Evolutionary conservation across 2,888 invertebrate genomes (phyloP).

Genomic region (Cataglyphis altisquamis): DNA sequence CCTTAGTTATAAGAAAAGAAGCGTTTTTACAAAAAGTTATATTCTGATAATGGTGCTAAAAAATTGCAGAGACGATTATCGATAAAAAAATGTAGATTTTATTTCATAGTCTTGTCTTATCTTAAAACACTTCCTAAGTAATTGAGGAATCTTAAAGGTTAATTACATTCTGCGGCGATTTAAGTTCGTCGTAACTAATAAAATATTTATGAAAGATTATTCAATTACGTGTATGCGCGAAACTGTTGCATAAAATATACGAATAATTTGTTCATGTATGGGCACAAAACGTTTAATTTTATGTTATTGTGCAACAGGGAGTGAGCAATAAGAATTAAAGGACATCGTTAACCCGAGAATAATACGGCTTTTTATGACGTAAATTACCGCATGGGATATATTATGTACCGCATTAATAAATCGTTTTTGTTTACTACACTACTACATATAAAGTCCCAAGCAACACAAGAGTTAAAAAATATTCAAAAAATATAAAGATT

Average conservation of each 20-base stretch:
- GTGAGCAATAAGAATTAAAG: slow-evolving; percentile 43
- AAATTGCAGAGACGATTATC: neutral
- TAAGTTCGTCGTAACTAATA: neutral
- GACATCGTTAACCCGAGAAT: slow-evolving; percentile 35
- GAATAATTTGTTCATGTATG: neutral
- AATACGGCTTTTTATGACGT: slow-evolving; percentile 28
- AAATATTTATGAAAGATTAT: slow-evolving; percentile 24
- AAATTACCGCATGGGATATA: slow-evolving; percentile 18
- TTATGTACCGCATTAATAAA: slow-evolving; percentile 8
- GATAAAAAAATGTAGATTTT: slow-evolving; percentile 1
- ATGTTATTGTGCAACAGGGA: slow-evolving; percentile 16
- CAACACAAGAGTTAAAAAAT: neutral
- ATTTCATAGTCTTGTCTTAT: neutral
- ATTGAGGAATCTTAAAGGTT: neutral
- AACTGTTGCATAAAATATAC: neutral
- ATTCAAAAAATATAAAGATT: neutral
- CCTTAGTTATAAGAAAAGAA: neutral
- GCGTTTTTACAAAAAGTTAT: neutral
- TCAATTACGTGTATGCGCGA: neutral
- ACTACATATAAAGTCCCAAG: neutral
- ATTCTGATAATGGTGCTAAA: neutral
- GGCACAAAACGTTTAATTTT: slow-evolving; percentile 30
- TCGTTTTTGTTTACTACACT: slow-evolving; percentile 9
- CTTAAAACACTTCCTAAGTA: neutral
- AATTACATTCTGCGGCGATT: slow-evolving; percentile 12